phyloP scores from a whole-genome alignment of 2,888 invertebrate genomes.

The Aspidapion aeneum region DNA sequence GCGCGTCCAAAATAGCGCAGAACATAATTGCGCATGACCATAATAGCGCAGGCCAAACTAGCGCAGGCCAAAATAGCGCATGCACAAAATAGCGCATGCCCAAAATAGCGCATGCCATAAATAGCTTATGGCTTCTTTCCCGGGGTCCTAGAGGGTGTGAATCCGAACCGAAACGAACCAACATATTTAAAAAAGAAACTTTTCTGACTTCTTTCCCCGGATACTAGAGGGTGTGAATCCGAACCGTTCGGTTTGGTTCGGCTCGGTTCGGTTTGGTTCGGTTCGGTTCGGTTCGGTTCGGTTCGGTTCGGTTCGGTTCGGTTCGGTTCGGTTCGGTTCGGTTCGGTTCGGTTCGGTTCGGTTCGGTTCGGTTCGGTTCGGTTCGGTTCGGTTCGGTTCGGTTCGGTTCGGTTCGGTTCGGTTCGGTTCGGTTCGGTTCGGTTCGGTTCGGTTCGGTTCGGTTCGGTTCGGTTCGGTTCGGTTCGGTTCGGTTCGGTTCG shows the following conservation, averaged over 20 bases:
- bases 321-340: conserved; percentile 2
- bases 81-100: no score
- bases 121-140: no score
- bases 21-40: no score
- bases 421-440: conserved; percentile 3
- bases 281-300: conserved; percentile 4
- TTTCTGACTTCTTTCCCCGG: no score
- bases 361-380: conserved; percentile 2
- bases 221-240: no score
- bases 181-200: no score
- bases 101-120: neutral
- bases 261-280: conserved; percentile 4
- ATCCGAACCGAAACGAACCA: no score
- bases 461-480: conserved; percentile 13
- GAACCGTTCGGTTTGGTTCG: neutral
- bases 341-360: conserved; percentile 3
- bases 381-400: conserved; percentile 3
- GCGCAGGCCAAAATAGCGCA: no score
- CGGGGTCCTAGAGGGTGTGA: no score
- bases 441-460: conserved; percentile 10
- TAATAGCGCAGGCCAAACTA: no score
- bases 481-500: conserved; percentile 15
- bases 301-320: conserved; percentile 2
- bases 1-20: no score
- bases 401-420: conserved; percentile 3